Evolutionary conservation across 92 coral and sea anemone genomes (phyloP), one percentile per base, ranked within the genome.

Genomic region (Zoanthus solanderi): DNA sequence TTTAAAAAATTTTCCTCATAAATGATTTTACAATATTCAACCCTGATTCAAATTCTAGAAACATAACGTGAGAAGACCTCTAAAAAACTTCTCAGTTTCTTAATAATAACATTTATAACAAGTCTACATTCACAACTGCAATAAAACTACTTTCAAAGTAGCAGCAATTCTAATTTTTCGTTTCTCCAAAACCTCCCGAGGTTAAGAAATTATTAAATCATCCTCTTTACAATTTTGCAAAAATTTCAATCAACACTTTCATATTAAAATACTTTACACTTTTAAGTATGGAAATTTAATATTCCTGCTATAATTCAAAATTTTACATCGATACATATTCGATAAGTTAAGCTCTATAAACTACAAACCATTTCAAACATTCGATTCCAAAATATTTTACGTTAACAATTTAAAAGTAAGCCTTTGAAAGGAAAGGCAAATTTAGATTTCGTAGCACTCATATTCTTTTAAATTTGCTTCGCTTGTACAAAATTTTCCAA

Each of bases 191-290:
- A 89, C 95, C 88, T 87, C 95, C 95, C 90, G 90, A 87, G 83
- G 79, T 84, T 90, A 94, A 89, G 89, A 94, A 87, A 90, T 90
- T 81, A 87, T 89, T 95, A 91, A 95, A 95, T 91, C 94, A 91
- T 91, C 90, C 85, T 86, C 92, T 69, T 95, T 88, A 90, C 90
- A 89, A 71, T 79, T 88, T 93, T 88, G 79, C 89, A 87, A 93
- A 95, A 94, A 90, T 93, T 91, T 92, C 95, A 93, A 95, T 95
- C 98, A 95, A 93, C 94, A 89, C 95, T 93, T 93, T 87, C 91
- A 92, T 92, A 92, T 94, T 95, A 95, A 95, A 95, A 95, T 95
- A 95, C 94, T 93, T 95, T 95, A 95, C 98, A 95, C 98, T 93
- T 95, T 37, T 89, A 90, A 88, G 98, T 91, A 89, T 93, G 98